These are phyloP conservation scores for Ectobius pallidus DNA, from an alignment of 2,888 invertebrate species.

Conservation along the genomic window DNA sequence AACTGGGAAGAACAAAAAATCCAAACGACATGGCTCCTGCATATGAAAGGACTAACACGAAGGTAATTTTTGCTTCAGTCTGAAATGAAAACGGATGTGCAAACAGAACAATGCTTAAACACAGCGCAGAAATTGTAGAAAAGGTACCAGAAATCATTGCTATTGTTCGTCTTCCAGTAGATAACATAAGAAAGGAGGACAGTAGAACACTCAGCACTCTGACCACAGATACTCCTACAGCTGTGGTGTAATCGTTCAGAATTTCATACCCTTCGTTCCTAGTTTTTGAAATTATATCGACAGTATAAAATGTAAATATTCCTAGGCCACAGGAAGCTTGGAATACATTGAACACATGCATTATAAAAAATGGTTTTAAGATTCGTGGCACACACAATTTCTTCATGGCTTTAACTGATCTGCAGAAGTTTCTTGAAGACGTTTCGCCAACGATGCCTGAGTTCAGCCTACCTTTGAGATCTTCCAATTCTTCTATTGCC, in stretches of 20 bases:
- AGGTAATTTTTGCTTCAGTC: constrained; percentile 52
- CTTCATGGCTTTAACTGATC: no score
- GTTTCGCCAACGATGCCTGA: neutral
- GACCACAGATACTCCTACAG: constrained; percentile 71
- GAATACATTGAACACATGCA: constrained; percentile 73
- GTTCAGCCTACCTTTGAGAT: neutral
- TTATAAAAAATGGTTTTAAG: constrained; percentile 73
- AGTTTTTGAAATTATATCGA: constrained; percentile 63
- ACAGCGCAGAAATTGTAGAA: constrained; percentile 67
- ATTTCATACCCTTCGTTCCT: neutral
- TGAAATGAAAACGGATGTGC: constrained; percentile 49
- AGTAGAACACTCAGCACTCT: constrained; percentile 68
- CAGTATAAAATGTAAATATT: constrained; percentile 78
- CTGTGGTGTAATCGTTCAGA: constrained; percentile 61
- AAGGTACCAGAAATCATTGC: constrained; percentile 71
- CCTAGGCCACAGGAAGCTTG: constrained; percentile 78
- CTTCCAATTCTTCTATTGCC: neutral
- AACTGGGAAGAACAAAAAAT: constrained; percentile 74
- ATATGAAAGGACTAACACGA: constrained; percentile 66
- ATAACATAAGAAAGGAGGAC: constrained; percentile 68
- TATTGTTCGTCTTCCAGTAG: constrained; percentile 68
- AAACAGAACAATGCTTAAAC: constrained; percentile 61
- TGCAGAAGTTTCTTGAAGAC: neutral
- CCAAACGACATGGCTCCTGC: constrained; percentile 76
- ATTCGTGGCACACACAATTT: constrained; percentile 57